Conservation (phyloP, 2,797 vertebrate species). For the Takifugu rubripes region DNA sequence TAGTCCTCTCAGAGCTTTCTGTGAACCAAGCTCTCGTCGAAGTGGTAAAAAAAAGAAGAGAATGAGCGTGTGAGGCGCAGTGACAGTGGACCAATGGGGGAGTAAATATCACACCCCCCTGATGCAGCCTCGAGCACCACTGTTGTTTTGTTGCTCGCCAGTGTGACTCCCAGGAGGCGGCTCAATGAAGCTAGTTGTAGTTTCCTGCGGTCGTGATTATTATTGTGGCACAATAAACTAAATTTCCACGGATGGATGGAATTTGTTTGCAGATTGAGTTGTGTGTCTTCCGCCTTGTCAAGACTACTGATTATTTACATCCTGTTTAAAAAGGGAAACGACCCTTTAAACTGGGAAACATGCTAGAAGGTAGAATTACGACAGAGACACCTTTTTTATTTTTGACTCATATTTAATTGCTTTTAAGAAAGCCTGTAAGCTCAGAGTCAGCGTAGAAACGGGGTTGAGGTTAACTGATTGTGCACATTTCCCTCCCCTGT, state of each 20-base stretch:
- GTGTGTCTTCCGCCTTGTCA: no score
- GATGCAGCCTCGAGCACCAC: conserved; percentile 51
- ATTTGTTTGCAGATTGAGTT: no score
- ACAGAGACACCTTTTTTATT: no score
- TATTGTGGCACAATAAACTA: background rate
- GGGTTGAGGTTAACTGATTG: conserved; percentile 38
- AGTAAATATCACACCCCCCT: conserved; percentile 61
- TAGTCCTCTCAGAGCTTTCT: conserved; percentile 3
- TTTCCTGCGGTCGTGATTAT: background rate
- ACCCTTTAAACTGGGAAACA: no score
- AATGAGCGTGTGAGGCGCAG: conserved; percentile 44
- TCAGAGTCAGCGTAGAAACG: conserved; percentile 25
- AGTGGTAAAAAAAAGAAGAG: conserved; percentile 24
- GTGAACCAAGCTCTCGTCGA: conserved; percentile 4
- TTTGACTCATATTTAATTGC: no score
- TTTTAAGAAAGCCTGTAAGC: background rate
- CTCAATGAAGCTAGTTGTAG: background rate
- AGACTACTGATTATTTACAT: no score
- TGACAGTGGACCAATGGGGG: conserved; percentile 32
- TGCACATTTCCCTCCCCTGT: conserved; percentile 36
- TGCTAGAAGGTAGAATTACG: no score
- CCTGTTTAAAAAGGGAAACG: no score
- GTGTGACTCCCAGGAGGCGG: conserved; percentile 12
- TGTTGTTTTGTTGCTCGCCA: conserved; percentile 2
- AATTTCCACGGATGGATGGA: background rate